phyloP scores from a whole-genome alignment of 53 echinoderm and acorn worm genomes.

The Echinarachnius parma region DNA sequence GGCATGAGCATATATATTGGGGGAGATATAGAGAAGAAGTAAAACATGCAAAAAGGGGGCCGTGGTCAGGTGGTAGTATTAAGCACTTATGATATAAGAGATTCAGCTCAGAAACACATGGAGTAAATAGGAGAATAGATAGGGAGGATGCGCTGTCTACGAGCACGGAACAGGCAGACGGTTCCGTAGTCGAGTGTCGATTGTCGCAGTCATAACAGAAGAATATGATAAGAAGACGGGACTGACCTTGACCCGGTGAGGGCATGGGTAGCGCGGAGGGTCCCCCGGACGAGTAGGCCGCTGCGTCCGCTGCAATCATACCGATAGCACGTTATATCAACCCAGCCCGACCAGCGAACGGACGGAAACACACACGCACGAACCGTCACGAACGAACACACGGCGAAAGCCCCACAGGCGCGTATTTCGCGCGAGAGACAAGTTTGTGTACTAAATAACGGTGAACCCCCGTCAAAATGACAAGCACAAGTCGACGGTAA shows the following conservation, averaged over 20 bases:
- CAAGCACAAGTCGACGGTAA: slow-evolving; percentile 28
- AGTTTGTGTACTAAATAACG: not conserved
- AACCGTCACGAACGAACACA: too few relatives aligned
- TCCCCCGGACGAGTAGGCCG: slow-evolving; percentile 22
- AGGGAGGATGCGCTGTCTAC: too few relatives aligned
- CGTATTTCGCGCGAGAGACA: not conserved
- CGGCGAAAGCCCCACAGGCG: not conserved
- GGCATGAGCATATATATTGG: too few relatives aligned
- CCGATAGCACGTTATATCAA: slow-evolving; percentile 20
- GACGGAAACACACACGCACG: slow-evolving; percentile 27
- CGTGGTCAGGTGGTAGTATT: too few relatives aligned
- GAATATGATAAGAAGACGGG: not conserved
- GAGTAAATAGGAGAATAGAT: too few relatives aligned
- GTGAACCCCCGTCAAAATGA: slow-evolving; percentile 14
- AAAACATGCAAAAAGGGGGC: too few relatives aligned
- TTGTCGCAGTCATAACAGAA: slow-evolving; percentile 40
- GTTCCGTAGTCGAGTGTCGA: too few relatives aligned
- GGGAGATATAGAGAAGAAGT: too few relatives aligned
- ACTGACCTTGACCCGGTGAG: slow-evolving; percentile 50
- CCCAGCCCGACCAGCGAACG: slow-evolving; percentile 21
- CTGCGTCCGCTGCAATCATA: not conserved
- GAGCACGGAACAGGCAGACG: too few relatives aligned
- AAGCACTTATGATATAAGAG: too few relatives aligned
- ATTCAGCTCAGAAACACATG: too few relatives aligned
- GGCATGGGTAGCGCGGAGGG: slow-evolving; percentile 17